phyloP scores from a whole-genome alignment of 2,113 vertebrate species.

The Catagonus wagneri region DNA sequence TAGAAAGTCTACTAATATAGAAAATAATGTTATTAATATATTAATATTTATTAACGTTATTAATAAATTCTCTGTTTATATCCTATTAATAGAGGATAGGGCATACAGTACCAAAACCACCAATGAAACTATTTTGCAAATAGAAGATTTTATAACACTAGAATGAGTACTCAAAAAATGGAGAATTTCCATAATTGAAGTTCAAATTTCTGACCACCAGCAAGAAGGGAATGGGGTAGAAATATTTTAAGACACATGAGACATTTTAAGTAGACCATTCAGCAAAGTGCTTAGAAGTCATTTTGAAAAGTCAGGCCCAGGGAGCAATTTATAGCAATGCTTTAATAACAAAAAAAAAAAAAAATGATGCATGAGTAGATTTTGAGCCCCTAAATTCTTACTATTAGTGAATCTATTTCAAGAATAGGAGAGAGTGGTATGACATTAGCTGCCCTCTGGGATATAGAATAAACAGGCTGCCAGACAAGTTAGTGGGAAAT shows the following conservation, averaged over 20 bases:
- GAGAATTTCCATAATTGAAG: neutral
- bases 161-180: neutral
- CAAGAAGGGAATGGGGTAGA: neutral
- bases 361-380: neutral
- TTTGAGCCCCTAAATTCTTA: neutral
- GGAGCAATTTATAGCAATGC: neutral
- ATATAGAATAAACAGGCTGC: neutral
- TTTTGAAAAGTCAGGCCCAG: slow-evolving; percentile 30
- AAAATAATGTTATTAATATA: no score
- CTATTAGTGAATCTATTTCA: neutral
- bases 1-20: neutral
- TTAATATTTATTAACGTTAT: no score
- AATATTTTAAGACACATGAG: neutral
- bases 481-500: neutral
- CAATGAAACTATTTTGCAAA: neutral
- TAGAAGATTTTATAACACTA: neutral
- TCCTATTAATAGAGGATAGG: neutral
- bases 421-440: neutral
- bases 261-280: neutral
- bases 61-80: no score
- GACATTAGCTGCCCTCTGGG: neutral
- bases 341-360: neutral
- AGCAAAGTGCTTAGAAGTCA: neutral
- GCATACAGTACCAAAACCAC: neutral
- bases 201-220: neutral